Conservation (phyloP, 2,888 invertebrate genomes). For the Drosophila kuntzei region DNA sequence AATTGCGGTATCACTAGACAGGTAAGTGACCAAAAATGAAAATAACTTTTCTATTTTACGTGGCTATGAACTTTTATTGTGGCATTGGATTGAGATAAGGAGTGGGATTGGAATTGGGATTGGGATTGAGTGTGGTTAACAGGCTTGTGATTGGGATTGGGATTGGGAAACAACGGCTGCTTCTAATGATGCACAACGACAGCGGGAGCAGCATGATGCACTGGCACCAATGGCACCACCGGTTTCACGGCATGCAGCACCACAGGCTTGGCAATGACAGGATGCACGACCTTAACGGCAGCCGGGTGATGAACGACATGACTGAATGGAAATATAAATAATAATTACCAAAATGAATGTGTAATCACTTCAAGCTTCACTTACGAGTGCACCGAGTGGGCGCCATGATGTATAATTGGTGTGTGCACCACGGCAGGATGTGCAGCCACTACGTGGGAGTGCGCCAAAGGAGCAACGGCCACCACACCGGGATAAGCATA, state of each 20-base stretch:
- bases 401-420: slow-evolving; percentile 81
- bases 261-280: slow-evolving; percentile 77
- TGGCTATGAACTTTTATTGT: slow-evolving; percentile 69
- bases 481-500: slow-evolving; percentile 83
- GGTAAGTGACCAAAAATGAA: slow-evolving; percentile 87
- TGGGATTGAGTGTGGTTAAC: neutral
- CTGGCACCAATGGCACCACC: slow-evolving; percentile 80
- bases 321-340: slow-evolving; percentile 41
- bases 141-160: slow-evolving; percentile 10
- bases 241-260: slow-evolving; percentile 75
- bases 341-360: neutral
- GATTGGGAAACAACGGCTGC: neutral
- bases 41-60: slow-evolving; percentile 36
- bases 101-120: neutral
- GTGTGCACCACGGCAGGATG: slow-evolving; percentile 73
- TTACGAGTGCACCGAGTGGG: slow-evolving; percentile 83
- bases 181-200: slow-evolving; percentile 82
- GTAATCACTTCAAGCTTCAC: slow-evolving; percentile 15
- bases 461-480: slow-evolving; percentile 83
- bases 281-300: slow-evolving; percentile 82
- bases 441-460: slow-evolving; percentile 58
- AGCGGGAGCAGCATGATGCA: slow-evolving; percentile 83
- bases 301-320: slow-evolving; percentile 85
- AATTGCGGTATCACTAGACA: slow-evolving; percentile 97
- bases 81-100: slow-evolving; percentile 36